Conservation (phyloP, 2,888 invertebrate species). For the Agelastica alni region DNA sequence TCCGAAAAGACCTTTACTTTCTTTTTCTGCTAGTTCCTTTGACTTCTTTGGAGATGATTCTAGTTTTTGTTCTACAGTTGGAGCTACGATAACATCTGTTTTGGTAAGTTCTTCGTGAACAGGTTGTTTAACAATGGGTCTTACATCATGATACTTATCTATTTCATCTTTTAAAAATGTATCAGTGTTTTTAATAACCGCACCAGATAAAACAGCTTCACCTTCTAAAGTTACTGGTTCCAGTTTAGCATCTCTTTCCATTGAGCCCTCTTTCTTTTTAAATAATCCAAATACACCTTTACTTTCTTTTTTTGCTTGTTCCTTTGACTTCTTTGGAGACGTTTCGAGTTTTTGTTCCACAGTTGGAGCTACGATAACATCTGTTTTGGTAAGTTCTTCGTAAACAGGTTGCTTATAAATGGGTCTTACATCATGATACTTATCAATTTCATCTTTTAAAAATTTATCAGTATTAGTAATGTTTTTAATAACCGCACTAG, state of each 20-base stretch:
- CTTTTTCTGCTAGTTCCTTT: neutral
- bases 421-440: conserved; percentile 33
- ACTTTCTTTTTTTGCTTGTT: conserved; percentile 25
- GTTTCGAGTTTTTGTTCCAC: neutral
- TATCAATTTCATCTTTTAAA: conserved; percentile 36
- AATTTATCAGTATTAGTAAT: conserved; percentile 24
- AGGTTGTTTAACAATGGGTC: too few species aligned
- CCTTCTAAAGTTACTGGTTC: neutral
- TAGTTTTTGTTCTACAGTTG: too few species aligned
- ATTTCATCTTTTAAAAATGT: conserved; percentile 41
- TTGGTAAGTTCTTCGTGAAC: conserved; percentile 28
- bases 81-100: neutral
- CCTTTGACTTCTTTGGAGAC: conserved; percentile 7
- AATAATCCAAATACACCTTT: conserved; percentile 36
- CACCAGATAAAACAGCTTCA: conserved; percentile 7
- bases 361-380: conserved; percentile 7
- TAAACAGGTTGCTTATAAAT: conserved; percentile 12
- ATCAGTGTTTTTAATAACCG: conserved; percentile 7
- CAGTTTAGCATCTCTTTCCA: too few species aligned
- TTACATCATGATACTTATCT: conserved; percentile 35
- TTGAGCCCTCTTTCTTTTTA: conserved; percentile 30
- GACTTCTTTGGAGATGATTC: conserved; percentile 15
- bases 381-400: conserved; percentile 14
- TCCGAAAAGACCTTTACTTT: conserved; percentile 26
- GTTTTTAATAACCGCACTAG: conserved; percentile 21